Conservation (phyloP, 2,797 vertebrate species). For the Hoplostethus atlanticus region DNA sequence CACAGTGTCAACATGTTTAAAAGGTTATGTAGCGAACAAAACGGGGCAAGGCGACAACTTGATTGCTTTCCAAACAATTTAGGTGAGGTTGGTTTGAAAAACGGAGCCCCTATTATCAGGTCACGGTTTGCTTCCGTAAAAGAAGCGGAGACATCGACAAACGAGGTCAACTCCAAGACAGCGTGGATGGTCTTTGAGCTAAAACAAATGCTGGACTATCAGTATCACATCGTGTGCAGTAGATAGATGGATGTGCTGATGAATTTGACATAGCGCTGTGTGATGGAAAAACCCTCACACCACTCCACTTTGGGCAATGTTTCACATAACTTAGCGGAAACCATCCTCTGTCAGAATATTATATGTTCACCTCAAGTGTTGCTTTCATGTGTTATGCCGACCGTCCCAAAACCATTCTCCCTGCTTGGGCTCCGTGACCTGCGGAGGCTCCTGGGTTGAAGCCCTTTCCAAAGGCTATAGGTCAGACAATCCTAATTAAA, state of each 20-base stretch:
- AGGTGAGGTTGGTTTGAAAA: constrained; percentile 45
- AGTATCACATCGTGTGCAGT: background rate
- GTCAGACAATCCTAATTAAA: constrained; percentile 81
- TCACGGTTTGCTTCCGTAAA: constrained; percentile 40
- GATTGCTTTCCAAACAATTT: constrained; percentile 26
- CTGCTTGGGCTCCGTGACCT: constrained; percentile 47
- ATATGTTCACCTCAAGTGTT: background rate
- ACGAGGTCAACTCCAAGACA: constrained; percentile 27
- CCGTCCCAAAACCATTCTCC: constrained; percentile 36
- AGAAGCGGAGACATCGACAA: constrained; percentile 27
- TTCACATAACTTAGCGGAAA: background rate
- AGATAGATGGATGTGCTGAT: background rate
- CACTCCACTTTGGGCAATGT: background rate
- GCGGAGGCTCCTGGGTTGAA: constrained; percentile 44
- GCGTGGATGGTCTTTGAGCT: background rate
- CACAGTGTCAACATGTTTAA: constrained; percentile 15
- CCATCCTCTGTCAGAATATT: background rate
- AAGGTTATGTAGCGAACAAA: constrained; percentile 17
- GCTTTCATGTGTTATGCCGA: constrained; percentile 16
- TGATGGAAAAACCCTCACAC: background rate
- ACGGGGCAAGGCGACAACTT: background rate
- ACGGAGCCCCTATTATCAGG: constrained; percentile 25
- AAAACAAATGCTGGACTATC: background rate
- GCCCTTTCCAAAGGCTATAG: constrained; percentile 69
- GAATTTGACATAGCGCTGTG: background rate